Percentiles rank a stretch among this genome's conserved stretches.
These are phyloP conservation scores for Strigamia transsilvanica DNA, from an alignment of 2,888 invertebrate species.

Conservation along the genomic window DNA sequence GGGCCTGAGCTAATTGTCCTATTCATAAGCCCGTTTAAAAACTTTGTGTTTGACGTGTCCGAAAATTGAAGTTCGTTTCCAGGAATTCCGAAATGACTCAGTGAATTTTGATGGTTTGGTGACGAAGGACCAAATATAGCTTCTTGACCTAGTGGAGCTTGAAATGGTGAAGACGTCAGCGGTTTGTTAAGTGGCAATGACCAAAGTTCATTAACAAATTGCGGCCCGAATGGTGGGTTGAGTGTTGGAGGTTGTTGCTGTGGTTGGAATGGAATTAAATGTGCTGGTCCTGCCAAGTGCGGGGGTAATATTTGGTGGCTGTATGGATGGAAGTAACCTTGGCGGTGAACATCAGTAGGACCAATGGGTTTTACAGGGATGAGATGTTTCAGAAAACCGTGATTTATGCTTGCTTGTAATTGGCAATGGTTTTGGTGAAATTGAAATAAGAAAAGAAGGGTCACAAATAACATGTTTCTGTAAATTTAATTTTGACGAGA, in stretches of 20 bases:
- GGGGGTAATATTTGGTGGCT: background rate
- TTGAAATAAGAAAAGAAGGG: background rate
- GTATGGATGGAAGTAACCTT: conserved; percentile 12
- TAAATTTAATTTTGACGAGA: background rate
- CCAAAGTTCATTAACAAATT: conserved; percentile 12
- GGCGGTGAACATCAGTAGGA: conserved; percentile 23
- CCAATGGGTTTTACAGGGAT: conserved; percentile 17
- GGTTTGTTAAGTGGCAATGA: background rate
- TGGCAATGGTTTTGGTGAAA: background rate
- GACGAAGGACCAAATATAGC: background rate
- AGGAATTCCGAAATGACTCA: background rate
- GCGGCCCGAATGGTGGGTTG: background rate
- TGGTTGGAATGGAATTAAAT: background rate
- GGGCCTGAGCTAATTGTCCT: background rate
- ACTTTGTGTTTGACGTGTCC: background rate
- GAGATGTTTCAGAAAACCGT: conserved; percentile 18
- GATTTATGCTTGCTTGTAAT: background rate
- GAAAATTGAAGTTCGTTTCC: background rate
- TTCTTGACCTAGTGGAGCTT: conserved; percentile 11
- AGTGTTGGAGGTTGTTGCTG: background rate
- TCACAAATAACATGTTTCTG: background rate
- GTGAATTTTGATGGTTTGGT: background rate
- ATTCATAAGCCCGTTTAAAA: conserved; percentile 3
- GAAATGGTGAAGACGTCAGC: background rate
- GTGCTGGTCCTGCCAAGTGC: background rate